phyloP scores from a whole-genome alignment of 2,797 vertebrate species.

The Lacerta bilineata region DNA sequence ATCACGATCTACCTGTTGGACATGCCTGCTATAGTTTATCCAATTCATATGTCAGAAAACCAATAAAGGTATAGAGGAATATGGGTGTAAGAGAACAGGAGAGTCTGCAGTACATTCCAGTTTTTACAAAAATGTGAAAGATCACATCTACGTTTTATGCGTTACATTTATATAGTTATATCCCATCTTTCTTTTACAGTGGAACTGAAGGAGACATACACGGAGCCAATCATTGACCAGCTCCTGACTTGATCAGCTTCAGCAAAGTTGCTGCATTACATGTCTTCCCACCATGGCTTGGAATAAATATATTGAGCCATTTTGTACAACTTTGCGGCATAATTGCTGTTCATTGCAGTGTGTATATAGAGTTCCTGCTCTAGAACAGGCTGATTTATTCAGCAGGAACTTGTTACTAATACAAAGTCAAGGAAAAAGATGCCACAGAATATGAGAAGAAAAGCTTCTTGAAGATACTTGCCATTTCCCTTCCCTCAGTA shows the following conservation, averaged over 20 bases:
- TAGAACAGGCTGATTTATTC: not conserved
- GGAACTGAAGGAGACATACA: not conserved
- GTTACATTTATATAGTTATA: not conserved
- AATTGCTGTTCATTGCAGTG: not conserved
- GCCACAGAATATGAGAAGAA: constrained; percentile 3
- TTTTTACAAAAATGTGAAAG: not conserved
- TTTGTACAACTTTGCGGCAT: not conserved
- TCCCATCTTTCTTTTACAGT: not conserved
- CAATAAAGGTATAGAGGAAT: not conserved
- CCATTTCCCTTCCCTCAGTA: constrained; percentile 1
- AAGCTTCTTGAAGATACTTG: not conserved
- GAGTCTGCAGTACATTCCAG: not conserved
- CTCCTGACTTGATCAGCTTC: not conserved
- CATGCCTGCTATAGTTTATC: not conserved
- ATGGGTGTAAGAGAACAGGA: not conserved
- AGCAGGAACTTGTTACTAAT: not conserved
- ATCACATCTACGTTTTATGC: not conserved
- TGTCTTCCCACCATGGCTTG: not conserved
- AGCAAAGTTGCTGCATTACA: not conserved
- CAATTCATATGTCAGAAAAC: not conserved
- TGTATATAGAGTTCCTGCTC: not conserved
- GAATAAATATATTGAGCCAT: not conserved
- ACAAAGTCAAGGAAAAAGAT: not conserved
- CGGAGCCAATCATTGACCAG: not conserved
- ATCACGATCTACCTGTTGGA: too few species aligned